A percentile compares a stretch with the other conserved stretches of the same genome.
Conservation (phyloP, 2,113 vertebrate species). For the Globicephala melas region DNA sequence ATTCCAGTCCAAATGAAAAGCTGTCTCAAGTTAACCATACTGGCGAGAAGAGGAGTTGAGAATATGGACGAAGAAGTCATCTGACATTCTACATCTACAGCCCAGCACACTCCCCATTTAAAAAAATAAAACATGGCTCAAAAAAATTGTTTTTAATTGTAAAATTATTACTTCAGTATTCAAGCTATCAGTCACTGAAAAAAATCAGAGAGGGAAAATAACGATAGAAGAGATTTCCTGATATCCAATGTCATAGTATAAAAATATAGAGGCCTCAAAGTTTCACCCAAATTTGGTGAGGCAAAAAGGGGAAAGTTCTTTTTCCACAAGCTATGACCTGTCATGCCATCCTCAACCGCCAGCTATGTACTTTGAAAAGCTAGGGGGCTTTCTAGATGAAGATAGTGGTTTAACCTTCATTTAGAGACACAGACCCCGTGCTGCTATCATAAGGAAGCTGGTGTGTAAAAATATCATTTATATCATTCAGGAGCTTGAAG, state of each 20-base stretch:
- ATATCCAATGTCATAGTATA: not conserved
- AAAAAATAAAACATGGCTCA: not conserved
- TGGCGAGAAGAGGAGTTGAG: not conserved
- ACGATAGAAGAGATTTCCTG: not conserved
- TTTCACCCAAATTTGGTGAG: not conserved
- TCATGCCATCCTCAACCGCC: constrained; percentile 50
- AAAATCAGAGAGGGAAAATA: not conserved
- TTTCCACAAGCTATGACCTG: not conserved
- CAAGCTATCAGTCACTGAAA: not conserved
- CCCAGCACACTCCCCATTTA: not conserved
- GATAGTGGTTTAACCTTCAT: constrained; percentile 52
- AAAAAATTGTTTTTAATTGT: not conserved
- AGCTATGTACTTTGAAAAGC: constrained; percentile 59
- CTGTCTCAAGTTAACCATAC: not conserved
- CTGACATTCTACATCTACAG: not conserved
- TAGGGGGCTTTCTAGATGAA: constrained; percentile 49
- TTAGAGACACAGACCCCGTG: constrained; percentile 30
- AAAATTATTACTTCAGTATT: not conserved
- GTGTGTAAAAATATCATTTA: constrained; percentile 66
- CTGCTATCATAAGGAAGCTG: constrained; percentile 50
- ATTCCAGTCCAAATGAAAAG: not conserved
- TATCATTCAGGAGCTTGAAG: constrained; percentile 71
- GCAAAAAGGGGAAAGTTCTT: not conserved
- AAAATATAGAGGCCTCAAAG: not conserved
- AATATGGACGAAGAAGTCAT: not conserved